Evolutionary conservation across 2,113 vertebrate species (phyloP), one percentile per base, ranked within the genome.

Genomic region (Okapia johnstoni): DNA sequence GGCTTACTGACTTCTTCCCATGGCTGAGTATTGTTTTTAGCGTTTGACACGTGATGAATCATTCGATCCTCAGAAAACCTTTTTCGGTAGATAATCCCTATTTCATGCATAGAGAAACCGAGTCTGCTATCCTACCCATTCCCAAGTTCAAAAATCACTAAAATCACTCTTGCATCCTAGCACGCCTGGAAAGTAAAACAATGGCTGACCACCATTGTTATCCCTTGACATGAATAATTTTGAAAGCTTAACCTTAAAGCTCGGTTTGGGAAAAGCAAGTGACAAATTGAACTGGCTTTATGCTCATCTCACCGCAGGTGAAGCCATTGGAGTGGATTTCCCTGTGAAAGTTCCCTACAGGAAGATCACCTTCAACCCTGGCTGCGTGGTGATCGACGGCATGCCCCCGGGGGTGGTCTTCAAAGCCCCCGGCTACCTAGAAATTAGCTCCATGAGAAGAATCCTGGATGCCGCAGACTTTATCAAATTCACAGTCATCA

Each of bases 271-370:
- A 85, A 55, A 66, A 57, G 61, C 36, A 13, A n/a, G 58, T 15
- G 54, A 73, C 23, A 30, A 9, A 73, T 26, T 13, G 14, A 66
- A 1, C 5, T 11, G 4, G 15, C 21, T 30, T 77, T 50, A 21
- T 30, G 33, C 15, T 17, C 19, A 1, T 79, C 50, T 77, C 5
- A 1, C 55, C 77, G 1, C 86, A 99, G 99, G 99, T 46, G 99
- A 99, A 96, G 99, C 99, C 11, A 98, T 98, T 23, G 99, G 99
- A 2, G 98, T 99, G 98, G 98, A 97, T 76, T 99, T 98, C 57
- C 99, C 99, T 0, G 98, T 99, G 86, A 99, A 99, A 89, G 99
- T 99, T 36, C 99, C 99, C 0, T 99, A 99, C 96, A 98, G 99
- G 93, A 99, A 99, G 86, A 99, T 99, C 96, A 99, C 98, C 0